Evolutionary conservation across 2,113 vertebrate species (phyloP).

Genomic region (Trematomus loennbergii): DNA sequence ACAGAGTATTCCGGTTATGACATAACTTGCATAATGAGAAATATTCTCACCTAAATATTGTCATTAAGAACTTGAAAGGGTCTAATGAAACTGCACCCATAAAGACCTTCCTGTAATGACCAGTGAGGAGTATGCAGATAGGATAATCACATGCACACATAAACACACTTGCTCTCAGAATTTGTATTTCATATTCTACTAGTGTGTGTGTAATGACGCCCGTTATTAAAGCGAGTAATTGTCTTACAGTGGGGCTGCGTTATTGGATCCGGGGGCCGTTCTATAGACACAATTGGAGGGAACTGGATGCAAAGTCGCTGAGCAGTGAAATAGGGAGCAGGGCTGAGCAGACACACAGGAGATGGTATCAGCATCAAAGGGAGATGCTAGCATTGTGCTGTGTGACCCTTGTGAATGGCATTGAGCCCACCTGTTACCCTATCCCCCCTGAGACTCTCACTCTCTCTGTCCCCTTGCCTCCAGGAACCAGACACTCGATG

Average conservation of each 20-base stretch:
- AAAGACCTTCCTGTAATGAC: conserved; percentile 65
- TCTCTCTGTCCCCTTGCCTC: conserved; percentile 53
- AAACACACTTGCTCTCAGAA: conserved; percentile 42
- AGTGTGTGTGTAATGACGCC: conserved; percentile 75
- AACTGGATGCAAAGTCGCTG: conserved; percentile 81
- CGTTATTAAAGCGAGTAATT: conserved; percentile 83
- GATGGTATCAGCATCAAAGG: conserved; percentile 82
- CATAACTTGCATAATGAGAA: conserved; percentile 47
- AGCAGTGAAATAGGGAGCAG: conserved; percentile 81
- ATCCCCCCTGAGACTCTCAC: conserved; percentile 72
- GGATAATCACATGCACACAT: conserved; percentile 44
- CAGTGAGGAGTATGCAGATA: conserved; percentile 63
- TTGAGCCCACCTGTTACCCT: conserved; percentile 76
- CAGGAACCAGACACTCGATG: conserved; percentile 64
- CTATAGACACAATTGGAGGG: conserved; percentile 67
- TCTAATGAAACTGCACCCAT: conserved; percentile 70
- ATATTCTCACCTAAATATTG: conserved; percentile 56
- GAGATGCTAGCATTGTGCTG: conserved; percentile 68
- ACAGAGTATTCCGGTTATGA: conserved; percentile 38
- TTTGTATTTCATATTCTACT: conserved; percentile 78
- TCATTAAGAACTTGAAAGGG: conserved; percentile 60
- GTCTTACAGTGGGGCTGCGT: conserved; percentile 72
- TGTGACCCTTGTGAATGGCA: conserved; percentile 72
- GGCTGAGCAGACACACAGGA: conserved; percentile 72
- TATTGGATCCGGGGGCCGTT: conserved; percentile 79